phyloP scores from a whole-genome alignment of 2,113 vertebrate species.

The Acinonyx jubatus region DNA sequence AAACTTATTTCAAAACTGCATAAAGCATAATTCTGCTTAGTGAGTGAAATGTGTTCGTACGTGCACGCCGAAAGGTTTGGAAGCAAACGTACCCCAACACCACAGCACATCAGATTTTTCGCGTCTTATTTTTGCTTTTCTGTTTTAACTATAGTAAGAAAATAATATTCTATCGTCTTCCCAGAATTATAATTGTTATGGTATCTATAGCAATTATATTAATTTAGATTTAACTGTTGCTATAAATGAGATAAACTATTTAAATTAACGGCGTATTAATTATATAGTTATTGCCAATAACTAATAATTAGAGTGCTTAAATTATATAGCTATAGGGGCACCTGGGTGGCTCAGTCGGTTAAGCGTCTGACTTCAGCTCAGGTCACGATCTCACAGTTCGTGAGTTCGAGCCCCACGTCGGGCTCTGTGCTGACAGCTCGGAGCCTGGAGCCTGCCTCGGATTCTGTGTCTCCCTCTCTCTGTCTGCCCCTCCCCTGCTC shows the following conservation, averaged over 20 bases:
- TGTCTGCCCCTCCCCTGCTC: too few relatives aligned
- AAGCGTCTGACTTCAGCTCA: too few relatives aligned
- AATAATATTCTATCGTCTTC: too few relatives aligned
- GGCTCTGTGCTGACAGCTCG: too few relatives aligned
- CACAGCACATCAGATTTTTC: neutral
- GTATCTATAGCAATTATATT: neutral
- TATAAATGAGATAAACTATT: neutral
- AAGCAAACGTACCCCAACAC: neutral
- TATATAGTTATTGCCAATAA: neutral
- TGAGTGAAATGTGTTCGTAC: neutral
- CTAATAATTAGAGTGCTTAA: neutral
- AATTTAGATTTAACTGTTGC: neutral
- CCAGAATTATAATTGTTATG: neutral
- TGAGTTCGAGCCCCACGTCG: too few relatives aligned
- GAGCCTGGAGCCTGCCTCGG: too few relatives aligned
- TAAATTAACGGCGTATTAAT: neutral
- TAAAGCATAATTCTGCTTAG: neutral
- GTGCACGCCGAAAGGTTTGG: neutral
- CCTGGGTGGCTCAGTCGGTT: too few relatives aligned
- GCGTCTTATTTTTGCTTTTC: neutral
- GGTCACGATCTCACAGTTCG: rapidly evolving
- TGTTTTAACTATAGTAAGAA: neutral
- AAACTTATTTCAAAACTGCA: neutral
- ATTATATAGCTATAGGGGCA: neutral
- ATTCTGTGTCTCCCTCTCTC: too few relatives aligned